Evolutionary conservation across 2,888 invertebrate species (phyloP).

Genomic region (Phaonia tiefii): DNA sequence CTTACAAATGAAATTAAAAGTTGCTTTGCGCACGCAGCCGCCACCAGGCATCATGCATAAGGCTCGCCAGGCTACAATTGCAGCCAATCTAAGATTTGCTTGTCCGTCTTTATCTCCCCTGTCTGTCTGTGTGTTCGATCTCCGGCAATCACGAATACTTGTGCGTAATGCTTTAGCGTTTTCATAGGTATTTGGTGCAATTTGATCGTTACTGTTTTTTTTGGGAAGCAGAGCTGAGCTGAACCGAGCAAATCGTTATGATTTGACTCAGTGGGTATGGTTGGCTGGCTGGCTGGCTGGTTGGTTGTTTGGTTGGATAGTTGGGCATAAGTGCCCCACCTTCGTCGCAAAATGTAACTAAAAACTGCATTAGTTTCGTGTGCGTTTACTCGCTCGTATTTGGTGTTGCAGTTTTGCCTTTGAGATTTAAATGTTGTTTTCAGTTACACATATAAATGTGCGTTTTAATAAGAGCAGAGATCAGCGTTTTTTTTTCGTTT

Average conservation of each 20-base stretch:
- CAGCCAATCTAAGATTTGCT: conserved; percentile 33
- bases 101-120: conserved; percentile 42
- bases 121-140: neutral
- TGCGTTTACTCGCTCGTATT: conserved; percentile 17
- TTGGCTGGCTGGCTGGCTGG: neutral
- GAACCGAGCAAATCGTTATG: conserved; percentile 33
- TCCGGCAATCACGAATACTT: conserved; percentile 64
- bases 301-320: conserved; percentile 14
- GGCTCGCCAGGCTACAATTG: neutral
- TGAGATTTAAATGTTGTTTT: conserved; percentile 46
- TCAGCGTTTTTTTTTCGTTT: conserved; percentile 53
- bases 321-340: conserved; percentile 66
- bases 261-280: neutral
- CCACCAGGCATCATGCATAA: neutral
- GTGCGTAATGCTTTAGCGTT: conserved; percentile 60
- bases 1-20: no score
- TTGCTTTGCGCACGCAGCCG: neutral
- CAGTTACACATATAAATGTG: conserved; percentile 39
- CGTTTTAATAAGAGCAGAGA: conserved; percentile 56
- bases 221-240: conserved; percentile 27
- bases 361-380: conserved; percentile 45
- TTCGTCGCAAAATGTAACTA: conserved; percentile 53
- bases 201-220: conserved; percentile 56
- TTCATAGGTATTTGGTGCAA: conserved; percentile 54
- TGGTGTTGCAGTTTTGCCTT: conserved; percentile 44